A percentile compares a stretch with the other conserved stretches of the same genome.
Evolutionary conservation across 2,113 vertebrate genomes (phyloP).

Genomic region (Anarrhichthys ocellatus): DNA sequence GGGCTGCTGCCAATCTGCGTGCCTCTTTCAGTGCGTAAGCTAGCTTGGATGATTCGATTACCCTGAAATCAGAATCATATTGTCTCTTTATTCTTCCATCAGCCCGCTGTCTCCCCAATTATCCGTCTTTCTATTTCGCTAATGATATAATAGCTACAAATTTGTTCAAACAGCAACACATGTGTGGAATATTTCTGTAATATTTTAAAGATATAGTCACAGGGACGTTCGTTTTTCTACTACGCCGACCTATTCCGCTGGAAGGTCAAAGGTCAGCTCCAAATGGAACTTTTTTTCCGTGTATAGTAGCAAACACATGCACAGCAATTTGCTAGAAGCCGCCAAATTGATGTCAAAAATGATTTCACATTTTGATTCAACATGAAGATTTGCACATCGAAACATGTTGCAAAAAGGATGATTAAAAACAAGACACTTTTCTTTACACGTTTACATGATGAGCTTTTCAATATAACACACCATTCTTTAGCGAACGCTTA

Average conservation of each 20-base stretch:
- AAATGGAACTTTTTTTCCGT: background rate
- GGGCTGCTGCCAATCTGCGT: slow-evolving; percentile 24
- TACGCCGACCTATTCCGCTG: background rate
- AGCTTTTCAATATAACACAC: background rate
- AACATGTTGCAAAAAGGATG: background rate
- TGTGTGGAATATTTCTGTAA: background rate
- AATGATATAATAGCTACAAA: background rate
- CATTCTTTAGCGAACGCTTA: background rate
- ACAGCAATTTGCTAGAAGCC: background rate
- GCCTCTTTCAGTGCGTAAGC: background rate
- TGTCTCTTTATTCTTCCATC: slow-evolving; percentile 2
- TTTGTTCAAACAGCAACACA: background rate
- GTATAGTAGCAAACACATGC: background rate
- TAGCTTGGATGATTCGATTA: background rate
- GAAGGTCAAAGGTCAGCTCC: slow-evolving; percentile 5
- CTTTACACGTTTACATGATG: background rate
- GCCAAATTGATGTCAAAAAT: background rate
- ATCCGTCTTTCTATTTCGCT: slow-evolving; percentile 4
- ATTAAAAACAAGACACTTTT: background rate
- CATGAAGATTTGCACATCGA: background rate
- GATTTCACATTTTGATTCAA: background rate
- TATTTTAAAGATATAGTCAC: background rate
- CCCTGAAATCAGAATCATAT: slow-evolving; percentile 19
- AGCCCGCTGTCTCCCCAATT: background rate
- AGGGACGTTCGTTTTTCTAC: background rate